These are phyloP conservation scores for Pristis pectinata DNA, from an alignment of 2,797 vertebrate genomes.

Conservation along the genomic window DNA sequence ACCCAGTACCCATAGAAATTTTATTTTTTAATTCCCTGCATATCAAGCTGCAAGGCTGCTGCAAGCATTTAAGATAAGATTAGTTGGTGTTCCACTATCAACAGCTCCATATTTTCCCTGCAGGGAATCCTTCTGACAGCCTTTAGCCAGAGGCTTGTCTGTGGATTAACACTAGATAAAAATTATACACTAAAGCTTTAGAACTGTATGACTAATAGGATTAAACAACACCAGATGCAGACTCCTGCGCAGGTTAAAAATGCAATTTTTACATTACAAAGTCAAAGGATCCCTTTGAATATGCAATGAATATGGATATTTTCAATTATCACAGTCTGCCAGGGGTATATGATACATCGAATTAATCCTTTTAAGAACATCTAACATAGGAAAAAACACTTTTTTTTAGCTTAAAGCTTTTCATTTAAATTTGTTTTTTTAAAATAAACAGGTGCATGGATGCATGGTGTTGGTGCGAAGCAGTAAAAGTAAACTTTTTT, in stretches of 20 bases:
- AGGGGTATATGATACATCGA: conserved; percentile 78
- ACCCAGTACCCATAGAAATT: conserved; percentile 65
- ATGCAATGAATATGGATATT: conserved; percentile 85
- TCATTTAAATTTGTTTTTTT: conserved; percentile 75
- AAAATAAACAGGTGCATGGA: conserved; percentile 60
- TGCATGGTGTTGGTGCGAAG: background rate
- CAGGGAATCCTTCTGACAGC: conserved; percentile 78
- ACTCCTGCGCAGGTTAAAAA: conserved; percentile 79
- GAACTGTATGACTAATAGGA: conserved; percentile 81
- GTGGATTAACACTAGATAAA: conserved; percentile 79
- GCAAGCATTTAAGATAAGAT: conserved; percentile 80
- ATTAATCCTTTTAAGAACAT: conserved; percentile 81
- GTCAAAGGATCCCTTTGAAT: conserved; percentile 81
- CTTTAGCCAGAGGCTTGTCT: conserved; percentile 73
- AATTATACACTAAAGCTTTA: conserved; percentile 83
- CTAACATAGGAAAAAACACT: conserved; percentile 75
- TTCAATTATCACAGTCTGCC: conserved; percentile 84
- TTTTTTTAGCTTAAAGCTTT: conserved; percentile 69
- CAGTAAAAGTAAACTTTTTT: background rate
- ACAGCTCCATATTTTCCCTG: conserved; percentile 76
- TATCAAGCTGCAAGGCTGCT: conserved; percentile 72
- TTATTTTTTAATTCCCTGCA: conserved; percentile 73
- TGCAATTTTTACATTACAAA: conserved; percentile 84
- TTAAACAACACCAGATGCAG: conserved; percentile 81
- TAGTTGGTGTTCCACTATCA: conserved; percentile 73